Evolutionary conservation across 2,888 invertebrate species (phyloP), one percentile per base, ranked within the genome.

Genomic region (Timandra comae): DNA sequence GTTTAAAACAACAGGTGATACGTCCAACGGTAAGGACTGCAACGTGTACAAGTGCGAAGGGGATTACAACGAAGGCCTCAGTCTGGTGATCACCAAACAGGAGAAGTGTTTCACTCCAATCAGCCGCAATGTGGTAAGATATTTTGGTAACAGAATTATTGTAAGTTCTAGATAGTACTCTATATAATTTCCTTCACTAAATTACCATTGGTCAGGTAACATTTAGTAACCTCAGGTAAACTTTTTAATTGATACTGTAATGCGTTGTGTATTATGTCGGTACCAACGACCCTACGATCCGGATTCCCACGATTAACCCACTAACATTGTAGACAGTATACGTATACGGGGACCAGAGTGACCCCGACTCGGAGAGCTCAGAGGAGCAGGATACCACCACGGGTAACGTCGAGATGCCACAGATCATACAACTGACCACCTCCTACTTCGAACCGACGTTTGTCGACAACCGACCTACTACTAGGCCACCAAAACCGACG

Each of bases 291-390:
- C n/a, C n/a, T n/a, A n/a, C n/a, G n/a, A n/a, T n/a, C n/a, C n/a
- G n/a, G n/a, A n/a, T n/a, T n/a, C n/a, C n/a, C n/a, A n/a, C n/a
- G n/a, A n/a, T n/a, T 55, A 55, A 55, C 52, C 29, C 34, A 46
- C 43, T 42, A 53, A 49, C 42, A 36, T 46, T 47, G 26, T 53
- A 53, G 49, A 35, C 35, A 20, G 23, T 12, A 4, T n/a, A 3
- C 16, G 6, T 16, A 16, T 16, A 5, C 4, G 4, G 16, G 16
- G 16, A 27, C 21, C n/a, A 25, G 10, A 19, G 30, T 30, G 27
- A 27, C 9, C 33, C 33, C 27, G 11, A 21, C 11, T 26, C 38
- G 22, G 41, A 39, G 12, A 38, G 49, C 40, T 35, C 41, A 11
- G 36, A 54, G 23, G 52, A 56, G n/a, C n/a, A n/a, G 27, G 38